Base-by-base conservation (phyloP, 2,888 invertebrate species). In the Machimus rusticus region DNA sequence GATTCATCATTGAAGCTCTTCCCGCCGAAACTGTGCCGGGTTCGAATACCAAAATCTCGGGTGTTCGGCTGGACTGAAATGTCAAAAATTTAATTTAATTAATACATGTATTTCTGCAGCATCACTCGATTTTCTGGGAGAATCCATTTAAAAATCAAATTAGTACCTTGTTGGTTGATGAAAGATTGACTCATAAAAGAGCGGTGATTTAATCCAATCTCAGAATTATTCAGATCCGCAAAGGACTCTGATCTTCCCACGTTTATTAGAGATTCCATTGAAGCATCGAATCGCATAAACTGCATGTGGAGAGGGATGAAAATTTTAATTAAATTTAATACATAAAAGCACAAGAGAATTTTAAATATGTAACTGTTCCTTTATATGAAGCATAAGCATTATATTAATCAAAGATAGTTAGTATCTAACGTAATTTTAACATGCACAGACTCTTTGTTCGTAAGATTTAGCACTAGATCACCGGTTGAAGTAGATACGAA, bases 211-310 rank as follows among this genome's bases (percentile, higher is more conserved):
- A 90, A 90, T 57, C 89, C 89, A 81, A 91, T 90, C 79, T 93
- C 92, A 88, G 96, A 96, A 89, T 96, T 95, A 90, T 95, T 97
- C 16, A 97, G 93, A 93, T 97, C 97, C 28, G 96, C 96, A 90
- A 97, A 97, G 91, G 97, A 97, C 92, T 97, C 97, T 39, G 97
- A 97, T 46, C 97, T 95, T 23, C 95, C 95, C 89, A 97, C 95
- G 81, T 95, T 96, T 46, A 94, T 92, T 89, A 96, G 93, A 43
- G 96, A 96, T 92, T 97, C 97, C 93, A 96, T 95, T 87, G 96
- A 96, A 77, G 95, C 95, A 92, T 97, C 97, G 92, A 96, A 94
- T 87, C 96, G 95, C 96, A 97, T 96, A 87, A 97, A 94, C 97
- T 97, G 37, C 23, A 57, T 66, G 34, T 23, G 66, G 12, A 66